These are phyloP conservation scores for Himalopsyche japonica DNA, from an alignment of 2,888 invertebrate species.

Conservation along the genomic window DNA sequence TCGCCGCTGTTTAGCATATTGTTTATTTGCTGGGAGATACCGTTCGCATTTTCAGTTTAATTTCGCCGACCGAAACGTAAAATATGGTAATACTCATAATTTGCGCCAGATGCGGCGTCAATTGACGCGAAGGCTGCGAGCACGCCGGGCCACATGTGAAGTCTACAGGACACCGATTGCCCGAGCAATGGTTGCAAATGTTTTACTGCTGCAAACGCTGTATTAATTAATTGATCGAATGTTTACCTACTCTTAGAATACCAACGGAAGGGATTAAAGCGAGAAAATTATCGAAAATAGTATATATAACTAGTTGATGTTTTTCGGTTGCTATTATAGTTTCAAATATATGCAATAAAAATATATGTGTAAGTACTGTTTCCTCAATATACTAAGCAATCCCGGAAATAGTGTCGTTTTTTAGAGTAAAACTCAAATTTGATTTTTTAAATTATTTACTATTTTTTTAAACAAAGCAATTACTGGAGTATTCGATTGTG, in stretches of 20 bases:
- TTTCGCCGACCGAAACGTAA: conserved; percentile 32
- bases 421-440: too few species aligned
- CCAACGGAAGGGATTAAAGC: too few species aligned
- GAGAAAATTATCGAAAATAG: too few species aligned
- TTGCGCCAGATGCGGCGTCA: conserved; percentile 36
- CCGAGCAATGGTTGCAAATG: neutral
- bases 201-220: neutral
- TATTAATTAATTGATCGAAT: neutral
- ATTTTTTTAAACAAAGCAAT: too few species aligned
- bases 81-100: conserved; percentile 38
- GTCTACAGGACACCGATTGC: neutral
- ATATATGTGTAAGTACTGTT: too few species aligned
- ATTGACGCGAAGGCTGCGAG: conserved; percentile 6
- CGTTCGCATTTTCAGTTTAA: conserved; percentile 17
- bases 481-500: too few species aligned
- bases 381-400: too few species aligned
- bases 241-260: neutral
- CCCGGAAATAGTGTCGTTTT: too few species aligned
- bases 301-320: too few species aligned
- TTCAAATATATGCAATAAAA: too few species aligned
- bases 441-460: too few species aligned
- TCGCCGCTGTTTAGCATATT: neutral
- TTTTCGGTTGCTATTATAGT: too few species aligned
- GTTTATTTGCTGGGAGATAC: neutral
- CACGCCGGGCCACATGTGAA: neutral